Percentiles rank a stretch among this genome's conserved stretches.
Evolutionary conservation across 2,113 vertebrate species (phyloP).

Genomic region (Podarcis muralis): DNA sequence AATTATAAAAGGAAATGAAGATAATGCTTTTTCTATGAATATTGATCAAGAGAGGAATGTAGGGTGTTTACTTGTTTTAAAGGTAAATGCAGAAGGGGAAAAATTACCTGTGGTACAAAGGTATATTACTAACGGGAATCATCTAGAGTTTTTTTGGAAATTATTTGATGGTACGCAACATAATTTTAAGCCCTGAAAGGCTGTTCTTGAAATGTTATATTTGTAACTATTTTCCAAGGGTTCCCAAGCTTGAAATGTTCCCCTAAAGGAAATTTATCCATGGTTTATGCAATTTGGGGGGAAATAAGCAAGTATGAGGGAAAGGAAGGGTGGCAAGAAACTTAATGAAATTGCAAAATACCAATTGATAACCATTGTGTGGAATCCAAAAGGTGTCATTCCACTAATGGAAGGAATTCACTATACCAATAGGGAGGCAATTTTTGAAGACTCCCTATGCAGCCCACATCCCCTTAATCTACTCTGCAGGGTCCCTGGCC

Average conservation of each 20-base stretch:
- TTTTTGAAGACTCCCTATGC: too few species aligned
- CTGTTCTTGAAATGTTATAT: background rate
- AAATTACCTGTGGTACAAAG: background rate
- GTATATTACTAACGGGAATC: background rate
- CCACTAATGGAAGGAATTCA: too few species aligned
- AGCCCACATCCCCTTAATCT: too few species aligned
- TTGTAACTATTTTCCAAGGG: background rate
- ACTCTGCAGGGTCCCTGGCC: too few species aligned
- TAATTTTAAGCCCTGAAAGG: background rate
- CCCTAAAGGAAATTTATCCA: background rate
- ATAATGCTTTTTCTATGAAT: slow-evolving; percentile 82
- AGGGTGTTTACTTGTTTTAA: slow-evolving; percentile 80
- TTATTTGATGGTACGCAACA: background rate
- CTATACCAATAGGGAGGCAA: too few species aligned
- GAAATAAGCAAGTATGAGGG: background rate
- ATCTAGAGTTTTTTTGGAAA: background rate
- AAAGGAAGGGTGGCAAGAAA: background rate
- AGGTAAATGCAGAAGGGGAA: slow-evolving; percentile 76
- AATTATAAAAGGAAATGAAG: slow-evolving; percentile 86
- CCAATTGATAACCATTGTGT: background rate
- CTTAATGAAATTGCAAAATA: background rate
- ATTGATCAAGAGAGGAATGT: slow-evolving; percentile 86
- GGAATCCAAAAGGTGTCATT: too few species aligned
- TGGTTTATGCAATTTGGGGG: background rate
- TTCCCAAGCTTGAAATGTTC: background rate